These are phyloP conservation scores for Metopolophium dirhodum DNA, from an alignment of 1,140 invertebrate species.

Conservation along the genomic window DNA sequence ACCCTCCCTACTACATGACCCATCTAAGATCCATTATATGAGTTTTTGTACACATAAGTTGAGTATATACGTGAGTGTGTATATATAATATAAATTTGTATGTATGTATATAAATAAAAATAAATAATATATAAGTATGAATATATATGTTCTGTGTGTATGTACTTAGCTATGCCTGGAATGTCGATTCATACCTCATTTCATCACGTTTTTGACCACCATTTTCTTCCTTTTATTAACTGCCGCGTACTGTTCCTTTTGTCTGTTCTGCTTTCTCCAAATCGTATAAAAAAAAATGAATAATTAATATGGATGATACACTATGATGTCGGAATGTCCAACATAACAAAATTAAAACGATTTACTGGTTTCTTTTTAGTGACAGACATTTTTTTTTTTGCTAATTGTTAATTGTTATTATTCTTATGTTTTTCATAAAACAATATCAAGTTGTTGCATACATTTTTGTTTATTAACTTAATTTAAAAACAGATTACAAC, in stretches of 20 bases:
- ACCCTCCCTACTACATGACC: slow-evolving; percentile 22
- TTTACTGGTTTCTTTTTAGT: slow-evolving; percentile 30
- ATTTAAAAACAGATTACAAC: not conserved
- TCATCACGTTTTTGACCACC: slow-evolving; percentile 56
- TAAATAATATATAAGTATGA: slow-evolving; percentile 14
- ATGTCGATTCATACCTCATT: slow-evolving; percentile 55
- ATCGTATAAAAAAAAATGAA: slow-evolving; percentile 49
- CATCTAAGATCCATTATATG: slow-evolving; percentile 45
- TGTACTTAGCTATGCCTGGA: slow-evolving; percentile 48
- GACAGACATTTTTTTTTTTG: not conserved
- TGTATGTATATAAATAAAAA: not conserved
- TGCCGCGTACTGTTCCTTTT: slow-evolving; percentile 48
- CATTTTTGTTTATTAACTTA: not conserved
- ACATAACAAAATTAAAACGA: slow-evolving; percentile 5
- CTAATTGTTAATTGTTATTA: not conserved
- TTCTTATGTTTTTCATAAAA: not conserved
- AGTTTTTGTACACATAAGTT: slow-evolving; percentile 6
- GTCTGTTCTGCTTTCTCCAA: slow-evolving; percentile 52
- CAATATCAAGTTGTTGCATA: not conserved
- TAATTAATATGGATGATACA: slow-evolving; percentile 55
- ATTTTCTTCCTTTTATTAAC: slow-evolving; percentile 55
- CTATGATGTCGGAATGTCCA: not conserved
- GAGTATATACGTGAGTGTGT: not conserved
- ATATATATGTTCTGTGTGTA: slow-evolving; percentile 16
- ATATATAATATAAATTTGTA: slow-evolving; percentile 47